Base-by-base conservation (phyloP, 1,140 invertebrate genomes). In the Euura lappo region DNA sequence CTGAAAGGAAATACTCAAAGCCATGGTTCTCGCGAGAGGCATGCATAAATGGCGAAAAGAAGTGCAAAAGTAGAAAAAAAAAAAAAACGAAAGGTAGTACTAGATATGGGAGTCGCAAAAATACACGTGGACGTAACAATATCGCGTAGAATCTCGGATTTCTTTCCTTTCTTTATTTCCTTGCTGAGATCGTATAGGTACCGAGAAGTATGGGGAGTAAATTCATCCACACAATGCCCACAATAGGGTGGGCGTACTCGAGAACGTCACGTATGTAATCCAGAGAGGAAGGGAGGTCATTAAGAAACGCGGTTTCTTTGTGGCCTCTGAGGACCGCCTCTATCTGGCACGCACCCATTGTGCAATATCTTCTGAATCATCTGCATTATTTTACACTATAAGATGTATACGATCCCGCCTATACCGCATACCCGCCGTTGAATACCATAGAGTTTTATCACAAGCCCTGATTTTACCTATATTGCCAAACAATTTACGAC, bases 321-420 rank as follows among this genome's bases (percentile, higher is more conserved):
- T 64, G 47, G 64, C 51, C 13, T n/a, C 3, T 72, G 69, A 71
- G 76, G 71, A 79, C 78, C 76, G 74, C 74, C 72, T 71, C 66
- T 76, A 76, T 76, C 78, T 83, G 81, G 81, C 81, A 81, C 71
- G 71, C 70, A 77, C 80, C 81, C 81, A 83, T 79, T 72, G 68
- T 68, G 73, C 75, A 75, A 80, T 76, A 77, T 80, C 76, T 78
- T 28, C 28, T 71, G 77, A 74, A 74, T 79, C 74, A 79, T 81
- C 80, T 75, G 74, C 79, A 79, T 75, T 76, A 78, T 76, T 77
- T 76, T 82, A 76, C 75, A 60, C 51, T n/a, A 60, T 60, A 60
- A 8, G 10, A 60, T 3, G 13, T 60, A 6, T 60, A n/a, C 3
- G 51, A 28, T 28, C 28, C 28, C 28, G 28, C 28, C 51, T n/a